These are phyloP conservation scores for Hydraecia micacea DNA, from an alignment of 2,888 invertebrate genomes.

Conservation along the genomic window DNA sequence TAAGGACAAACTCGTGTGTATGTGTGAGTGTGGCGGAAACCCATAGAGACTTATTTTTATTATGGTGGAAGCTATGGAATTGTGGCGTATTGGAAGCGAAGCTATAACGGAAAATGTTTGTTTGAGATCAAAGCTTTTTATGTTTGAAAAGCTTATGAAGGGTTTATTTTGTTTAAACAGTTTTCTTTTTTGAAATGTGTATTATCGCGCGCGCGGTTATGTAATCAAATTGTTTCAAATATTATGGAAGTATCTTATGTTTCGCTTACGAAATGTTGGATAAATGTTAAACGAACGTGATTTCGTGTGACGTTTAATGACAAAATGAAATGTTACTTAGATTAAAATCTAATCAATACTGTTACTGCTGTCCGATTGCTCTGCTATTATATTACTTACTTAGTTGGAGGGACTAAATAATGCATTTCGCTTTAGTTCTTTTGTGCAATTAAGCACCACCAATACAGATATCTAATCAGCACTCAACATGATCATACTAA, in stretches of 20 bases:
- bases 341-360: not conserved
- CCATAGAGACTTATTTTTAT: conserved; percentile 70
- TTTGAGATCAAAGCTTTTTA: not conserved
- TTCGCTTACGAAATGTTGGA: not conserved
- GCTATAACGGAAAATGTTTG: conserved; percentile 36
- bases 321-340: not conserved
- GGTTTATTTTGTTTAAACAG: not conserved
- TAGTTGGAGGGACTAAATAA: not conserved
- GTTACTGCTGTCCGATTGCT: not conserved
- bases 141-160: not conserved
- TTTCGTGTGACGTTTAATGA: not conserved
- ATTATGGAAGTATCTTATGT: not conserved
- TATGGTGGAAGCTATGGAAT: conserved; percentile 66
- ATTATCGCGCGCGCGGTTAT: not conserved
- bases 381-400: not conserved
- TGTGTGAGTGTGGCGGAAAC: conserved; percentile 71
- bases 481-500: conserved; percentile 3
- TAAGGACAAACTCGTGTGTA: conserved; percentile 64
- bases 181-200: not conserved
- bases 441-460: not conserved
- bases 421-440: conserved; percentile 9
- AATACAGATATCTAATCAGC: conserved; percentile 2
- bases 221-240: not conserved
- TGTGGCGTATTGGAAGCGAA: conserved; percentile 65
- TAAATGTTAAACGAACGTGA: not conserved